Base-by-base conservation (phyloP, 2,113 vertebrate species). In the Halcyon malimbica region DNA sequence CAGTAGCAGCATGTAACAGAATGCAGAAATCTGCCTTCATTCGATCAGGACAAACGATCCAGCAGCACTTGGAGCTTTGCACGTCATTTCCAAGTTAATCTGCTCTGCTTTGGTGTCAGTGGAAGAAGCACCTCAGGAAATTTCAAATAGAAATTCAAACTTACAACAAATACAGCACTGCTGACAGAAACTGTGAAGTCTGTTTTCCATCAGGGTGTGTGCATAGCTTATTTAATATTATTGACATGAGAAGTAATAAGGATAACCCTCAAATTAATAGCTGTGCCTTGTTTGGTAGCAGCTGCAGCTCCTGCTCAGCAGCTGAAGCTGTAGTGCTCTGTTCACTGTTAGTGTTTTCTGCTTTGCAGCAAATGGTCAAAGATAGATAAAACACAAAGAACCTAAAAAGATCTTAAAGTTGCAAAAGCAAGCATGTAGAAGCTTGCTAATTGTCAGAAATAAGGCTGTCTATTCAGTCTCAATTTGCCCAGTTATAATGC, bases 21-120 rank as follows among this genome's bases (percentile, higher is more conserved):
- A 90, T 84, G 76, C 60, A 90, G 76, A 90, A 95, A 81, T 90
- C 77, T 95, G 86, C 89, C 70, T 92, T 89, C 75, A 63, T 96
- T 95, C 92, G 94, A 26, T 84, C 71, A 86, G 88, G 76, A 94
- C 90, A 95, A 95, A 94, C 35, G 60, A 92, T 94, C 82, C 85
- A 90, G 87, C 75, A 75, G 85, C 68, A 71, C 73, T 96, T 89
- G 42, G 75, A 53, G 92, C 85, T 92, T 68, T 90, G 83, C 62
- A 76, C 56, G 60, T 67, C 17, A 1, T 51, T 95, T 95, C 90
- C 73, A 78, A 83, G 85, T 93, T 94, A 67, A 93, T 96, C 68
- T 90, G 71, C 68, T 91, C 68, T 75, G 87, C 90, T 96, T 94
- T 83, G 56, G 76, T 94, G 90, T 93, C 92, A 87, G 24, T 10